These are phyloP conservation scores for Gambusia holbrooki DNA, from an alignment of 2,113 vertebrate species.

Conservation along the genomic window DNA sequence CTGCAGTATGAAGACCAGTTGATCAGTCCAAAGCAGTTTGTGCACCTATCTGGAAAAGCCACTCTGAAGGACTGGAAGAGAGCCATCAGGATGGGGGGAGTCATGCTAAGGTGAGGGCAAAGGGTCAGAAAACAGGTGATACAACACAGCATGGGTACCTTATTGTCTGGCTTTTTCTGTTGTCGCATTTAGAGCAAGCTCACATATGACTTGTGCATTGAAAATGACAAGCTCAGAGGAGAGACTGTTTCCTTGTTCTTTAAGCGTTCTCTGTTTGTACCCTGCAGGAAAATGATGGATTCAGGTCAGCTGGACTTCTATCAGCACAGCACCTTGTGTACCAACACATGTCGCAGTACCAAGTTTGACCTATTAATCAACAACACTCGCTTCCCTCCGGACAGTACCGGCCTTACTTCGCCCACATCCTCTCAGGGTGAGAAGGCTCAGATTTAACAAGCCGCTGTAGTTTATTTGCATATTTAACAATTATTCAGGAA, in stretches of 20 bases:
- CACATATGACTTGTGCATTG: background rate
- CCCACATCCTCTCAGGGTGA: slow-evolving; percentile 89
- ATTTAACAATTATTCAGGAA: too few species aligned
- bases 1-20: slow-evolving; percentile 93
- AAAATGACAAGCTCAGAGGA: background rate
- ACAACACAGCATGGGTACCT: too few species aligned
- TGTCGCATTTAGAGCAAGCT: too few species aligned
- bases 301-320: slow-evolving; percentile 97
- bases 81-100: slow-evolving; percentile 94
- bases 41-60: slow-evolving; percentile 96
- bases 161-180: too few species aligned
- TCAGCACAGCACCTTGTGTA: slow-evolving; percentile 95
- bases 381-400: slow-evolving; percentile 92
- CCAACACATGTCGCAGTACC: slow-evolving; percentile 97
- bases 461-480: too few species aligned
- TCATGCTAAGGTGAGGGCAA: slow-evolving; percentile 91
- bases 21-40: slow-evolving; percentile 98
- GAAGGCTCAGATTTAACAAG: background rate
- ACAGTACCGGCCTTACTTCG: slow-evolving; percentile 86
- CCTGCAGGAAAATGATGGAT: slow-evolving; percentile 97
- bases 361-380: slow-evolving; percentile 98
- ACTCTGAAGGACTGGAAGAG: slow-evolving; percentile 98
- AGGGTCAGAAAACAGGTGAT: background rate
- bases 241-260: background rate
- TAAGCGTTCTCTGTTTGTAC: slow-evolving; percentile 9